Base-by-base conservation (phyloP, 2,888 invertebrate species). In the Dioctria linearis region DNA sequence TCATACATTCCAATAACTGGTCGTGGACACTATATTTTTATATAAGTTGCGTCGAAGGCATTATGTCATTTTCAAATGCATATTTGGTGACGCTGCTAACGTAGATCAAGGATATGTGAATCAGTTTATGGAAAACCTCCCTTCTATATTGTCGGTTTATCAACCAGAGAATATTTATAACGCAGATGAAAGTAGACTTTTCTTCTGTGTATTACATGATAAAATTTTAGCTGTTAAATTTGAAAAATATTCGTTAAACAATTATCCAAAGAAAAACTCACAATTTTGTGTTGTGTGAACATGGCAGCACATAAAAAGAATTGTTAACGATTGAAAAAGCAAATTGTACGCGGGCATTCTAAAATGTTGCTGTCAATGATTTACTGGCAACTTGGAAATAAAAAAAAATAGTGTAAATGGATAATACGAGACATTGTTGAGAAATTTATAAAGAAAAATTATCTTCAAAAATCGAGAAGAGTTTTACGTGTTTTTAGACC, bases 251-350 rank as follows among this genome's bases (percentile, higher is more conserved):
- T 8, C 46, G 78, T 65, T 49, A 25, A 49, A 40, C 49, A 76
- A 43, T 46, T 76, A 57, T 83, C 83, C 40, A 85, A 86, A 80
- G 84, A 84, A 42, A 83, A 86, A 80, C 81, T 86, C 65, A 87
- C 86, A 9, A 84, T 87, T 67, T 82, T 87, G 67, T 84, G 86
- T 49, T 84, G 84, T 82, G 84, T 85, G 3, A 86, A 86, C 82
- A 85, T 85, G 83, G 83, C 80, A 83, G 86, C 86, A 66, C 85
- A 86, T 83, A 86, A 86, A 83, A 83, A 83, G 85, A 85, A 79
- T 83, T 73, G 25, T 59, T 87, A 46, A 84, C 86, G 39, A 86
- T 86, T 82, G 86, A 85, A 71, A 86, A 86, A 84, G 83, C 85
- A 37, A 82, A 83, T 84, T 84, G 85, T 11, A 84, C 85, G 37